Conservation (phyloP, 2,888 invertebrate species). For the Ditylenchus weischeri region DNA sequence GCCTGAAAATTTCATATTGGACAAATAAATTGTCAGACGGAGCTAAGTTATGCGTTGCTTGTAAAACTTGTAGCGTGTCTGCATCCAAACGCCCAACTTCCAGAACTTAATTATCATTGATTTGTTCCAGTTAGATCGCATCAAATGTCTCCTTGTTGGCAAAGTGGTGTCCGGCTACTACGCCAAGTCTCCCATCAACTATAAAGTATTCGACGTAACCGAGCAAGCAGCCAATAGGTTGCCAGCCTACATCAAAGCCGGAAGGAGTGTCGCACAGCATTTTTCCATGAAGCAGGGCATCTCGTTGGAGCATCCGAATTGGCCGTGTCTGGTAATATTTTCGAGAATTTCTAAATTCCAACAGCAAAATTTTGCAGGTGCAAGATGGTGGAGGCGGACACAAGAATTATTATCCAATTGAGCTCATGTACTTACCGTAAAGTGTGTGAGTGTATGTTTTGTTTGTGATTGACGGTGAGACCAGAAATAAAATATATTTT, state of each 20-base stretch:
- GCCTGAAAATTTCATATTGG: too few relatives aligned
- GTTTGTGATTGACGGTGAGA: too few relatives aligned
- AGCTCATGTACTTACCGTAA: slow-evolving; percentile 16
- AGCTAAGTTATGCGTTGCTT: too few relatives aligned
- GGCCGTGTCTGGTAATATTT: slow-evolving; percentile 28
- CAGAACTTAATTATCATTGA: too few relatives aligned
- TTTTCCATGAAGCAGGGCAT: slow-evolving; percentile 11
- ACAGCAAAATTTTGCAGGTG: too few relatives aligned
- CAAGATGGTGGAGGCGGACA: slow-evolving; percentile 20
- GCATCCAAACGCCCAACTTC: too few relatives aligned
- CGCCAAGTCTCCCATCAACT: slow-evolving; percentile 4
- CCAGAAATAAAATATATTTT: too few relatives aligned
- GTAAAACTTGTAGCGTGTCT: too few relatives aligned
- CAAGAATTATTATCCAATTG: slow-evolving; percentile 22
- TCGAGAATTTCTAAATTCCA: too few relatives aligned
- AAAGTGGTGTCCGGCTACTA: slow-evolving; percentile 9
- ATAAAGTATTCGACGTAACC: slow-evolving; percentile 14
- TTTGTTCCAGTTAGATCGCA: slow-evolving; percentile 6
- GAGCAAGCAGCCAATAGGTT: slow-evolving; percentile 1
- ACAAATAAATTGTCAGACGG: too few relatives aligned
- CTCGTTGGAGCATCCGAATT: slow-evolving; percentile 17
- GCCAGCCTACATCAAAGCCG: slow-evolving; percentile 17
- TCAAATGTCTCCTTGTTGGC: not conserved
- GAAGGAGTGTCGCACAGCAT: slow-evolving; percentile 11
- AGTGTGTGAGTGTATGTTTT: too few relatives aligned